Evolutionary conservation across 2,797 vertebrate species (phyloP), one percentile per base, ranked within the genome.

Genomic region (Clarias pachynema): DNA sequence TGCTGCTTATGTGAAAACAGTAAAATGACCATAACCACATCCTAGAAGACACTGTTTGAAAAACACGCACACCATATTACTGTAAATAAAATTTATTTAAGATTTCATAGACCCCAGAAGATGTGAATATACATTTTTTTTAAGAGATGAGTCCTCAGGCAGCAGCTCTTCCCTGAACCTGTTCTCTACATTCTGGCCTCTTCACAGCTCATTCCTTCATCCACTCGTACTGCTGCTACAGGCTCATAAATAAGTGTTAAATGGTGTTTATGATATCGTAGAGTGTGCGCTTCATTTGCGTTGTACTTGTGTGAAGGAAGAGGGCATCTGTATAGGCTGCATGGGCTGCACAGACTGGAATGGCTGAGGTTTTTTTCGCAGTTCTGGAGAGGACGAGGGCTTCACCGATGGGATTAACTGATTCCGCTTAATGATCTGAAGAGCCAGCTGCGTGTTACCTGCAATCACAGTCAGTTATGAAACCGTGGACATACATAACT

Each of bases 381-480:
- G 92, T 83, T 99, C 98, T 1, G 94, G 95, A 0, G 97, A 96
- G 66, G 97, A 94, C 1, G 95, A 94, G 1, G 96, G 95, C 89
- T 97, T 96, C 77, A 94, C 90, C 0, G 95, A 91, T 6, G 98
- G 98, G 77, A 98, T 95, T 75, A 99, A 96, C 93, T 99, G 98
- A 91, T 99, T 99, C 88, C 98, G 94, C 93, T 99, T 99, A 95
- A 99, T 99, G 94, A 99, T 99, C 95, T 99, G 98, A 89, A 99
- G 91, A n/a, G 98, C 98, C 92, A 99, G 94, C 92, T 98, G 97
- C 0, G 98, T 98, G 91, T 99, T 99, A 88, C 98, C 98, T 97
- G 89, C 22, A 66, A 68, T 80, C 15, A 82, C 66, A 40, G 49
- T 79, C 57, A 53, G 15, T 16, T 40, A n/a, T n/a, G 37, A 62